Conservation (phyloP, 2,797 vertebrate species). For the Phataginus tricuspis region DNA sequence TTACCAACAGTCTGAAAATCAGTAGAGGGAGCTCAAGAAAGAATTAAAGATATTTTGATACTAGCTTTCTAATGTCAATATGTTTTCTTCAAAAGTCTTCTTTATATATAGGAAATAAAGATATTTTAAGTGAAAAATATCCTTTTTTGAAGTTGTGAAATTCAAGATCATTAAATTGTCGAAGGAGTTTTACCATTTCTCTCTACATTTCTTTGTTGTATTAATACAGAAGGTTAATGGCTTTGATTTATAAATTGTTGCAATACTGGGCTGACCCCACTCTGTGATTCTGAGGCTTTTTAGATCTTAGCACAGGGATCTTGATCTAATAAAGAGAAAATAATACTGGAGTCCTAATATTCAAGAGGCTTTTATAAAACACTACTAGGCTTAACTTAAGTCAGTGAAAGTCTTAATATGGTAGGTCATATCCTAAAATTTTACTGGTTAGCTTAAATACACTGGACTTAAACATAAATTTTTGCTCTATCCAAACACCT, state of each 20-base stretch:
- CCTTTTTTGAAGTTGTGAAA: background rate
- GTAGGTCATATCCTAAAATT: background rate
- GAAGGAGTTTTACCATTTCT: background rate
- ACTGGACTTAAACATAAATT: background rate
- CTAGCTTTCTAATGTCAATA: background rate
- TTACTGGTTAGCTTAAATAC: background rate
- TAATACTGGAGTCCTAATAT: background rate
- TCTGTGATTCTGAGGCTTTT: background rate
- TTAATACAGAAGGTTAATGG: background rate
- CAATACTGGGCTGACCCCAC: background rate
- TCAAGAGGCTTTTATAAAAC: background rate
- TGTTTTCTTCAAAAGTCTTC: background rate
- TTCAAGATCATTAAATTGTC: background rate
- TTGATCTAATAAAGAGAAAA: conserved; percentile 9
- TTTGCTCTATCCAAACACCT: background rate
- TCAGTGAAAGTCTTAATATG: background rate
- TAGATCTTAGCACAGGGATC: background rate
- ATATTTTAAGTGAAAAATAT: background rate
- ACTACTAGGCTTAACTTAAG: background rate
- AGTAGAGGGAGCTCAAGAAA: conserved; percentile 55
- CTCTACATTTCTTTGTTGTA: background rate
- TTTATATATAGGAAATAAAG: background rate
- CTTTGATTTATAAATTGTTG: background rate
- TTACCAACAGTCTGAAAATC: conserved; percentile 38
- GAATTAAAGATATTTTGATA: background rate